Base-by-base conservation (phyloP, 2,888 invertebrate species). In the Allolobophora icterica region DNA sequence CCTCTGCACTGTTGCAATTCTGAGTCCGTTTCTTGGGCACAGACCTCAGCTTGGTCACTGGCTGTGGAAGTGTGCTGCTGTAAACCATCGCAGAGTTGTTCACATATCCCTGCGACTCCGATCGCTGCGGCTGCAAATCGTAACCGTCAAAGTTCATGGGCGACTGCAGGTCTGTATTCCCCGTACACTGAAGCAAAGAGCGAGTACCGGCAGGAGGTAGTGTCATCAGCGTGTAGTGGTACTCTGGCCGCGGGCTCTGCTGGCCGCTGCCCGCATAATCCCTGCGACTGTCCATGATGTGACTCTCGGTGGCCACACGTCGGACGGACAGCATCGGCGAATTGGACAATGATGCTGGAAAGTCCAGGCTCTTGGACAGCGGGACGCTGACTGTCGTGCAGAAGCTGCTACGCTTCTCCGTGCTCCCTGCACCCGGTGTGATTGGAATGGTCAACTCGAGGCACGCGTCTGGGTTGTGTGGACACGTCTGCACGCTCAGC, bases 31-130 rank as follows among this genome's bases (percentile, higher is more conserved):
- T 71, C 71, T n/a, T 34, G 5, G 87, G 35, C 87, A 87, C 15
- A 6, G 87, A 24, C 38, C 87, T 17, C 24, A 38, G 1, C 15
- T 38, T 87, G 8, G 87, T 35, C 19, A 17, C 19, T 21, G 38
- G n/a, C 87, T 87, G 87, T 87, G 87, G 87, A 35, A 87, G 87
- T 4, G 87, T 87, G 87, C 38, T 35, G 87, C 87, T 87, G 87
- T 34, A 35, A 5, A 24, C 6, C 21, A 33, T 19, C 87, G 17
- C 87, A 34, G 87, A 87, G 38, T 35, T 38, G 71, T 71, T 71
- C 71, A 71, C n/a, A 71, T 71, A 71, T n/a, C 71, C 71, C 30
- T 71, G 71, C n/a, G 71, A n/a, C 71, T 71, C 58, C 1, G 58
- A 58, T 58, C 58, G n/a, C n/a, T n/a, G n/a, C n/a, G n/a, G 24